Evolutionary conservation across 37 sponge, comb jelly and placozoan genomes (phyloP), one percentile per base, ranked within the genome.

Genomic region (Amphimedon queenslandica): DNA sequence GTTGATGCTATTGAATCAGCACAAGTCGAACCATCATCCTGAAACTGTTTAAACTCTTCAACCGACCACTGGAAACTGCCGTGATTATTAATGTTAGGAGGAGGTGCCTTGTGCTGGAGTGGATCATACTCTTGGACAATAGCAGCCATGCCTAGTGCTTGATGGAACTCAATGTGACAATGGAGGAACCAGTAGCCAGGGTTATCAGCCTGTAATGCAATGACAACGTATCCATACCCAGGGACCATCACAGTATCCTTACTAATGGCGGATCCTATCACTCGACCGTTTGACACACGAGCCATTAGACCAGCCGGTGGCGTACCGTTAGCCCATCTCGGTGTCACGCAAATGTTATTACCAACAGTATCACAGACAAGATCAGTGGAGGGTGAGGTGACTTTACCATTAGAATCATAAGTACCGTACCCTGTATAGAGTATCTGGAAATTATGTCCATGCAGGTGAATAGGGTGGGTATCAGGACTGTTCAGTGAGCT

Each of bases 161-260:
- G 83, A 64, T 91, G 92, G 8, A 38, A 33, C 55, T 86, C 87
- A 35, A 91, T 70, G 73, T 91, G 92, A 33, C 92, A 91, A 69
- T 91, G 92, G 21, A 86, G n/a, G n/a, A n/a, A n/a, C n/a, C n/a
- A n/a, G n/a, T n/a, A n/a, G n/a, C n/a, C n/a, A n/a, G n/a, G n/a
- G 58, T 91, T 91, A 71, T 91, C 84, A 0, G 84, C 33, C 2
- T 39, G 63, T 58, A 86, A 79, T 23, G 74, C 41, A 32, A 91
- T 55, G 3, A 77, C 87, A n/a, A 79, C 83, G 60, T 82, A 86
- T 1, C 87, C 92, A 27, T 87, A 83, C 24, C 80, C 78, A 37
- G 92, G 92, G 1, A 82, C 77, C 13, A 91, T 86, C 0, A 91
- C 77, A 3, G 87, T 86, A 70, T 91, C 92, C 37, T 91, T 91